Percentiles rank a stretch among this genome's conserved stretches.
These are phyloP conservation scores for Brachylomia viminalis DNA, from an alignment of 2,888 invertebrate species.

Conservation along the genomic window DNA sequence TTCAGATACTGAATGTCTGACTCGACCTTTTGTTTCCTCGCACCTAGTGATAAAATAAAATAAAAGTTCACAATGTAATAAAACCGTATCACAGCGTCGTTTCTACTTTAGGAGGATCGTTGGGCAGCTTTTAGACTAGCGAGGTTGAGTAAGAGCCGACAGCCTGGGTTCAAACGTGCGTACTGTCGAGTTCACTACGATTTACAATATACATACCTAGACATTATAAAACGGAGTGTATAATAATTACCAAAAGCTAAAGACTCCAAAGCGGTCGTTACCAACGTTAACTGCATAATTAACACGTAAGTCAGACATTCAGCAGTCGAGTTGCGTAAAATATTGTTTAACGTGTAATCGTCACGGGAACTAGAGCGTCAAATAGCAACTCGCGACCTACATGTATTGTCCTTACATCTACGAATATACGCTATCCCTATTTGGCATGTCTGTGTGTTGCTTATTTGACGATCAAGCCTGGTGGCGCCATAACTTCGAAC, in stretches of 20 bases:
- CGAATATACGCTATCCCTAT: conserved; percentile 42
- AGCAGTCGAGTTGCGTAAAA: conserved; percentile 28
- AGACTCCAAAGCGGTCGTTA: conserved; percentile 26
- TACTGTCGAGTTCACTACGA: conserved; percentile 26
- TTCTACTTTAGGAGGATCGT: conserved; percentile 67
- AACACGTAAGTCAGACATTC: conserved; percentile 38
- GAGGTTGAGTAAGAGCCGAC: conserved; percentile 52
- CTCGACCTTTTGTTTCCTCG: conserved; percentile 1
- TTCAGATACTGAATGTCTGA: conserved; percentile 55
- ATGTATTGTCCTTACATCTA: conserved; percentile 26
- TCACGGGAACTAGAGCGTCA: conserved; percentile 33
- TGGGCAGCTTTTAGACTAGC: conserved; percentile 67
- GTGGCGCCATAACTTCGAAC: conserved; percentile 21
- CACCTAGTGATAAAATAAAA: conserved; percentile 49
- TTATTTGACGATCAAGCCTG: conserved; percentile 37
- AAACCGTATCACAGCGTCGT: conserved; percentile 64
- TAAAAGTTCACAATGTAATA: conserved; percentile 47
- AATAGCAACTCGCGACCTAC: conserved; percentile 18
- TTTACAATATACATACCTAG: conserved; percentile 12
- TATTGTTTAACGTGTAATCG: conserved; percentile 9
- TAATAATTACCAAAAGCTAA: conserved; percentile 30
- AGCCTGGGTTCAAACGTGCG: conserved; percentile 25
- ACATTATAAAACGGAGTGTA: conserved; percentile 29
- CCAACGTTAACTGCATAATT: conserved; percentile 11
- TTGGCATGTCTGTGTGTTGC: conserved; percentile 54